Base-by-base conservation (phyloP, 2,888 invertebrate genomes). In the Aporophyla nigra region DNA sequence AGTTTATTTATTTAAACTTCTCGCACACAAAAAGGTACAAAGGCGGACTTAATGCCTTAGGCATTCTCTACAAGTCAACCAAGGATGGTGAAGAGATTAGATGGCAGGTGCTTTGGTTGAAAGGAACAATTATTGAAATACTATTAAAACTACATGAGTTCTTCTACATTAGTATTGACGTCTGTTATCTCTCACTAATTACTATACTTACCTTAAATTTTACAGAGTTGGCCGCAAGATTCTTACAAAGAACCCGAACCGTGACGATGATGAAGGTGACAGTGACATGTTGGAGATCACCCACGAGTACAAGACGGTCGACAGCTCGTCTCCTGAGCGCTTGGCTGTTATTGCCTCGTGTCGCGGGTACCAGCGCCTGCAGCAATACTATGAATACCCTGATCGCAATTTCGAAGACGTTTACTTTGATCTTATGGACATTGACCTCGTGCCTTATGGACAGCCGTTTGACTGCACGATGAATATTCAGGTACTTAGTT, bases 311-410 rank as follows among this genome's bases (percentile, higher is more conserved):
- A 98, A 98, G 93, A 96, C 97, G 56, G 94, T 95, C 59, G 97
- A 97, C 90, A 97, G 97, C 71, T 96, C 97, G 0, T 97, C 97
- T 66, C 97, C 97, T 14, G 98, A 98, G 92, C 96, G 98, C 21
- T 93, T 97, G 66, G 97, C 98, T 0, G 97, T 98, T 10, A 97
- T 97, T 85, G 98, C 98, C 82, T 98, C 98, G 0, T 97, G 98
- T 81, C 97, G 97, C 68, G 97, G 97, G 24, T 97, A 97, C 74
- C 97, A 97, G 79, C 96, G 97, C 78, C 95, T 97, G 83, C 97
- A 97, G 90, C 97, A 97, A 87, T 97, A 97, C 87, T 97, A 98
- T 88, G 97, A 97, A 86, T 97, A 97, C 84, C 97, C 97, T 16
- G 96, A 97, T 71, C 97, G 97, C 87, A 97, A 96, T 78, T 95